Percentiles rank a stretch among this genome's conserved stretches.
Evolutionary conservation across 2,113 vertebrate species (phyloP).

Genomic region (Lepisosteus oculatus): DNA sequence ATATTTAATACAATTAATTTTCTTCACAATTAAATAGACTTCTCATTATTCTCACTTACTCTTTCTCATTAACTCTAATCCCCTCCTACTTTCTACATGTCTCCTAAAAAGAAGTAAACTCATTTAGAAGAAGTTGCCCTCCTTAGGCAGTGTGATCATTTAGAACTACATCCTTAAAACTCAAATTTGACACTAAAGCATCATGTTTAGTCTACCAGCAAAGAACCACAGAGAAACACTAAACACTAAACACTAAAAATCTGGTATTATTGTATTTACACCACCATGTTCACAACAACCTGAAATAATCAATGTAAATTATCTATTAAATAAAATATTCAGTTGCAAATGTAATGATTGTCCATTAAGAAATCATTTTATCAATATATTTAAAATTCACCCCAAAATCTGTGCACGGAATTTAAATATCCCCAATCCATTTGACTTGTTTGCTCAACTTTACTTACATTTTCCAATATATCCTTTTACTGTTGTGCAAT

Average conservation of each 20-base stretch:
- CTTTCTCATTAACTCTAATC: background rate
- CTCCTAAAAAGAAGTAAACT: slow-evolving; percentile 1
- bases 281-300: slow-evolving; percentile 46
- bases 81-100: slow-evolving; percentile 10
- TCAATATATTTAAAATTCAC: too few relatives aligned
- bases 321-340: too few relatives aligned
- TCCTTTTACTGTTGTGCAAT: too few relatives aligned
- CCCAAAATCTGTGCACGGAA: too few relatives aligned
- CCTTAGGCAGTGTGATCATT: slow-evolving; percentile 2
- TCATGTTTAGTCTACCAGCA: slow-evolving; percentile 28
- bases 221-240: slow-evolving; percentile 18
- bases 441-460: too few relatives aligned
- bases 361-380: too few relatives aligned
- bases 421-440: too few relatives aligned
- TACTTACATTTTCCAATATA: too few relatives aligned
- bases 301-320: background rate
- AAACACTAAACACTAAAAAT: too few relatives aligned
- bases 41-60: slow-evolving; percentile 9
- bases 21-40: background rate
- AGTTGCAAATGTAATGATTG: too few relatives aligned
- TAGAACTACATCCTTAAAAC: slow-evolving; percentile 4
- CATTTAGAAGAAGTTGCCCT: slow-evolving; percentile 15
- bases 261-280: slow-evolving; percentile 22
- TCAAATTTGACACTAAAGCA: slow-evolving; percentile 2
- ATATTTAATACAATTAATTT: background rate